Base-by-base conservation (phyloP, 2,797 vertebrate genomes). In the Phrynocephalus vlangalii region DNA sequence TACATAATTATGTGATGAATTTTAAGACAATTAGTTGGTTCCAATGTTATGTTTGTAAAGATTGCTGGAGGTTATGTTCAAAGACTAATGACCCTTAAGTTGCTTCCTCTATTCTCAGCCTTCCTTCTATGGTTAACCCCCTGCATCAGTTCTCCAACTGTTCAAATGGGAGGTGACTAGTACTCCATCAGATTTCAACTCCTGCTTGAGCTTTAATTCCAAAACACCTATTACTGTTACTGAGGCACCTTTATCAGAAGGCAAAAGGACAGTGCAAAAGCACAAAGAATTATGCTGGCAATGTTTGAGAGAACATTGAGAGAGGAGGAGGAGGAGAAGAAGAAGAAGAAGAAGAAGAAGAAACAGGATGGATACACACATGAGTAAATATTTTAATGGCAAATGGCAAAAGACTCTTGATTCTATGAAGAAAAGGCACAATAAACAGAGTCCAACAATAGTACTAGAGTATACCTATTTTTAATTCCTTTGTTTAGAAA, bases 401-500 rank as follows among this genome's bases (percentile, higher is more conserved):
- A 44, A 44, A 44, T 44, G 38, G 38, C 38, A 44, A 44, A 44
- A 44, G 10, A 70, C 28, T 68, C 52, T 56, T 56, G 0, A 26
- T 63, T 48, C 16, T 33, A 79, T 28, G 44, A 0, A 0, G 87
- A 80, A 33, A 48, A 72, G 38, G 63, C 79, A 75, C n/a, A 89
- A 56, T 11, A 88, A 79, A 91, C 75, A 83, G 87, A 92, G 90
- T 90, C 44, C 48, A n/a, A 20, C 33, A 90, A 79, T 18, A 77
- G n/a, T 83, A 56, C 78, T 91, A 44, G 3, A 44, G 38, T 44
- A 48, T 78, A 24, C 5, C 33, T 50, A 73, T 8, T 87, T 92
- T n/a, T 5, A 66, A 24, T 87, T 9, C 22, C 33, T 50, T 60
- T 0, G 0, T 20, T 86, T 38, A 89, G 82, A 87, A 85, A 76